These are phyloP conservation scores for Syngnathoides biaculeatus DNA, from an alignment of 2,113 vertebrate genomes.

Conservation along the genomic window DNA sequence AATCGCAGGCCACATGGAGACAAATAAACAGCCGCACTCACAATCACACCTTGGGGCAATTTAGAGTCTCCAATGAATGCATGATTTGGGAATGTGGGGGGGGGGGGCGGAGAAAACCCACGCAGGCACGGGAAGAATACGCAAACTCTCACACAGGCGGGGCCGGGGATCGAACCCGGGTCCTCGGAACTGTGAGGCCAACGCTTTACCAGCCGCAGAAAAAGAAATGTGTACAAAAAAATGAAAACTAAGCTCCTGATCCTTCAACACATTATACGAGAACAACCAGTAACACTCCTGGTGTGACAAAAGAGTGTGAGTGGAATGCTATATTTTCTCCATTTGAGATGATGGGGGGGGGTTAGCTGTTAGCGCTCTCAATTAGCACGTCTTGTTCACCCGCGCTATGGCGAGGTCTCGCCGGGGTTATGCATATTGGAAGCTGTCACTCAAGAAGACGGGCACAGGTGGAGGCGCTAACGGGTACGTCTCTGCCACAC, in stretches of 20 bases:
- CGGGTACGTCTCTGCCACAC: conserved; percentile 14
- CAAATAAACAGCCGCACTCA: too few species aligned
- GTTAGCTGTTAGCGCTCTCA: conserved; percentile 38
- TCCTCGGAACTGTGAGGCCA: too few species aligned
- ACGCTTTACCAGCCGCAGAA: too few species aligned
- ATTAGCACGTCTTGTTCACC: conserved; percentile 55
- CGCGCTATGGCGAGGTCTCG: conserved; percentile 21
- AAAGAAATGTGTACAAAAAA: too few species aligned
- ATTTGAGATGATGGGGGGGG: conserved; percentile 10
- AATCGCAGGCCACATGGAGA: too few species aligned
- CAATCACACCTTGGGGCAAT: too few species aligned
- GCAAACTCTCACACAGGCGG: too few species aligned
- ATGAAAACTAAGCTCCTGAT: background rate
- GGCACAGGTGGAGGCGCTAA: conserved; percentile 15
- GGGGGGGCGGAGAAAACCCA: too few species aligned
- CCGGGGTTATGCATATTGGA: conserved; percentile 17
- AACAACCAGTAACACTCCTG: background rate
- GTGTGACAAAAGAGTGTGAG: background rate
- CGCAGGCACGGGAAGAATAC: too few species aligned
- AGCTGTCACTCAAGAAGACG: conserved; percentile 27
- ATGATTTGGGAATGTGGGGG: too few species aligned
- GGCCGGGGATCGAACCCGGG: too few species aligned
- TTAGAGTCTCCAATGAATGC: too few species aligned
- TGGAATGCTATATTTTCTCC: background rate
- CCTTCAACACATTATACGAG: background rate